These are phyloP conservation scores for Graptemys geographica DNA, from an alignment of 2,797 vertebrate genomes.

Conservation along the genomic window DNA sequence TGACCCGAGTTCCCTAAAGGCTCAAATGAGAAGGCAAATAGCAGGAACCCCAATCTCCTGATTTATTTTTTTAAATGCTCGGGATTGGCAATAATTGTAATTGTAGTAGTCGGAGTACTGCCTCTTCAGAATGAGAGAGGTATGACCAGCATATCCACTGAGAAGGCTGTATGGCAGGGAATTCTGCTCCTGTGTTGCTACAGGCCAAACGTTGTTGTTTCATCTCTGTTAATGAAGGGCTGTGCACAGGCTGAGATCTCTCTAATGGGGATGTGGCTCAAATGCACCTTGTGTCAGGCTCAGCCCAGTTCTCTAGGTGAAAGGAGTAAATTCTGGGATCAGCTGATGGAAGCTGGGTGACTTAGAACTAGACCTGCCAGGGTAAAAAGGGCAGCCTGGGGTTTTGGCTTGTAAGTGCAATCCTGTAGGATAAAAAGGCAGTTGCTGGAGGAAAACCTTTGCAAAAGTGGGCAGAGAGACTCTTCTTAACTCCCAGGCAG, in stretches of 20 bases:
- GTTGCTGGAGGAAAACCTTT: constrained; percentile 13
- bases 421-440: constrained; percentile 31
- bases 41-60: too few relatives aligned
- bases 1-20: too few relatives aligned
- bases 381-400: background rate
- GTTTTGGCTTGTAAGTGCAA: constrained; percentile 10
- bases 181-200: background rate
- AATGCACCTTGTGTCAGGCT: background rate
- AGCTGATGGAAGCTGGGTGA: background rate
- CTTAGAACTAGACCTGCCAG: background rate
- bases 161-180: background rate
- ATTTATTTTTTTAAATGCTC: too few relatives aligned
- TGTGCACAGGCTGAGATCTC: too few relatives aligned
- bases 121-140: background rate
- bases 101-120: too few relatives aligned
- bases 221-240: background rate
- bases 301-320: background rate
- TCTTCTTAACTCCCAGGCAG: background rate
- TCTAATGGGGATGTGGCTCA: background rate
- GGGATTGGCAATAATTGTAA: too few relatives aligned
- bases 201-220: background rate
- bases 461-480: background rate
- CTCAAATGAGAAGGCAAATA: too few relatives aligned
- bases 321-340: background rate
- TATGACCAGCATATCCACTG: background rate